Conservation (phyloP, 2,888 invertebrate species). For the Folsomia manolachei region DNA sequence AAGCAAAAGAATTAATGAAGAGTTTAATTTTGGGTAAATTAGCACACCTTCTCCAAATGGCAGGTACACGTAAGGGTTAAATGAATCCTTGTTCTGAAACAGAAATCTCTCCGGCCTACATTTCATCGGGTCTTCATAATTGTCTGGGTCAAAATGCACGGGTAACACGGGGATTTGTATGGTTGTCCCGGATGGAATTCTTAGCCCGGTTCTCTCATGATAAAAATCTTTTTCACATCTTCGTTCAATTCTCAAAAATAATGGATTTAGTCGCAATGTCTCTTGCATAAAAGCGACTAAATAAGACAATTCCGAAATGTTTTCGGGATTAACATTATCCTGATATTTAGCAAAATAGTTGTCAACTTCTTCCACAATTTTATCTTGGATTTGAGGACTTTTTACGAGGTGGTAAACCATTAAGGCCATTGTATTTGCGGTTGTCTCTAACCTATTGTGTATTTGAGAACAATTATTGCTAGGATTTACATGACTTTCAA, state of each 20-base stretch:
- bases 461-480: no score
- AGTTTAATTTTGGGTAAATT: no score
- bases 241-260: slow-evolving; percentile 32
- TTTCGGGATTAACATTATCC: slow-evolving; percentile 33
- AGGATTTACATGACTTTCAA: no score
- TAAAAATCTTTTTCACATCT: slow-evolving; percentile 35
- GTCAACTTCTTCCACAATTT: slow-evolving; percentile 28
- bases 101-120: slow-evolving; percentile 41
- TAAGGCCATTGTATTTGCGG: slow-evolving; percentile 32
- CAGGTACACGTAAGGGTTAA: slow-evolving; percentile 37
- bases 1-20: no score
- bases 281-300: slow-evolving; percentile 36
- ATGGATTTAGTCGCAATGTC: slow-evolving; percentile 32
- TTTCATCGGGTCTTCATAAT: slow-evolving; percentile 25
- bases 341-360: slow-evolving; percentile 25
- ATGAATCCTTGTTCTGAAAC: slow-evolving; percentile 36
- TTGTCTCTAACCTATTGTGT: slow-evolving; percentile 41
- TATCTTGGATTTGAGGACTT: slow-evolving; percentile 22
- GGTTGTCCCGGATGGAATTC: slow-evolving; percentile 21
- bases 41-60: slow-evolving; percentile 38
- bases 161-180: slow-evolving; percentile 26
- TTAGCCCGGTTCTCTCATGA: slow-evolving; percentile 25
- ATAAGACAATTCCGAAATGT: slow-evolving; percentile 30
- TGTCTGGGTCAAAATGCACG: slow-evolving; percentile 32
- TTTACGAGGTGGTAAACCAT: slow-evolving; percentile 29